These are phyloP conservation scores for Carollia perspicillata DNA, from an alignment of 2,113 vertebrate species.

Conservation along the genomic window DNA sequence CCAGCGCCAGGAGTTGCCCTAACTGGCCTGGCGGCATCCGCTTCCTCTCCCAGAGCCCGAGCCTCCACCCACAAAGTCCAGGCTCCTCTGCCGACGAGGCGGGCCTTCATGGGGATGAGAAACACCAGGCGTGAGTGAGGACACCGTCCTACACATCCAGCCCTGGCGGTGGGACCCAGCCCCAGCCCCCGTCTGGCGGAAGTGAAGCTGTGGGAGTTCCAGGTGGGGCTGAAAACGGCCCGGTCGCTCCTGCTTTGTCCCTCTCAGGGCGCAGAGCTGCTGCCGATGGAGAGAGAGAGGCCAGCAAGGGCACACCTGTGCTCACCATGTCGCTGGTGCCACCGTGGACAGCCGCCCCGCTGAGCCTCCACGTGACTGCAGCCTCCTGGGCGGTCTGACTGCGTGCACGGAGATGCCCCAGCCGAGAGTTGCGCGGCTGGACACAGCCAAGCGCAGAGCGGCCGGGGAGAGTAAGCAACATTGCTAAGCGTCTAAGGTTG, in stretches of 20 bases:
- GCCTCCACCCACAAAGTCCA: too few species aligned
- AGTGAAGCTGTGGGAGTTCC: too few species aligned
- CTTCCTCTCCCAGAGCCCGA: too few species aligned
- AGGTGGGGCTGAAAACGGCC: background rate
- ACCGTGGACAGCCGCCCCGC: background rate
- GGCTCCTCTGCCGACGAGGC: too few species aligned
- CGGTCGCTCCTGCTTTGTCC: background rate
- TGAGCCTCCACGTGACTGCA: background rate
- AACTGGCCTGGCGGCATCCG: too few species aligned
- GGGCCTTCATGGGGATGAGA: too few species aligned
- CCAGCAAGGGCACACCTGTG: background rate
- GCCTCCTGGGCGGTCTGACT: background rate
- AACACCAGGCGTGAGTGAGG: too few species aligned
- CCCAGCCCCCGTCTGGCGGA: too few species aligned
- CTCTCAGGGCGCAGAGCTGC: background rate
- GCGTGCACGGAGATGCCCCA: rapidly evolving
- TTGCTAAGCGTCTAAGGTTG: background rate
- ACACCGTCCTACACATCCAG: too few species aligned
- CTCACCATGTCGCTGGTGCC: background rate
- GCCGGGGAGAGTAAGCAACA: rapidly evolving
- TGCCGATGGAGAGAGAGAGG: background rate
- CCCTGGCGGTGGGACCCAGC: too few species aligned
- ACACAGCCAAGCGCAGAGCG: background rate
- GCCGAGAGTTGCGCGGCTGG: too few species aligned
- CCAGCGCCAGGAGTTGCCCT: too few species aligned